Percentiles rank a stretch among this genome's conserved stretches.
These are phyloP conservation scores for Heliornis fulica DNA, from an alignment of 2,113 vertebrate genomes.

Conservation along the genomic window DNA sequence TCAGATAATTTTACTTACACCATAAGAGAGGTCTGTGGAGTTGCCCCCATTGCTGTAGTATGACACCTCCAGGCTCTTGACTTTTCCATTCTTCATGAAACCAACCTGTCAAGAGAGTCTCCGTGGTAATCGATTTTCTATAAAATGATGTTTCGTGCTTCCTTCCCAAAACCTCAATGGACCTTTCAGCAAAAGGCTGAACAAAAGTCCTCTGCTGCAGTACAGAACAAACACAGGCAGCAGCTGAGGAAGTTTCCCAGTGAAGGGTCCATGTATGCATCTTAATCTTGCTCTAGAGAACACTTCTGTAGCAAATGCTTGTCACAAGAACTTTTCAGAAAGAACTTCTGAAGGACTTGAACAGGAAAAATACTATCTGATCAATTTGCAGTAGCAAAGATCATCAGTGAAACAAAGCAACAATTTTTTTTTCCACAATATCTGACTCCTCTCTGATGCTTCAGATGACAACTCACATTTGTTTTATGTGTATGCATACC, in stretches of 20 bases:
- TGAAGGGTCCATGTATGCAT: not conserved
- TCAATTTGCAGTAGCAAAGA: not conserved
- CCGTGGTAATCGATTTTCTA: not conserved
- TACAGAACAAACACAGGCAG: not conserved
- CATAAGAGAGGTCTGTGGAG: conserved; percentile 84
- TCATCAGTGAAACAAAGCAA: not conserved
- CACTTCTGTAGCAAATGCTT: not conserved
- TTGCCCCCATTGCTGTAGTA: conserved; percentile 90
- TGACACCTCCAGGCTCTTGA: conserved; percentile 85
- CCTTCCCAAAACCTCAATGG: not conserved
- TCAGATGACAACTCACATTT: not conserved
- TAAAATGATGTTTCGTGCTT: not conserved
- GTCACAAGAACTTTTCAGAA: too few species aligned
- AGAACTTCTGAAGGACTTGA: not conserved
- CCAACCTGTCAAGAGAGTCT: conserved; percentile 81
- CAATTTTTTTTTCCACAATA: not conserved
- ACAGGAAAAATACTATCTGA: not conserved
- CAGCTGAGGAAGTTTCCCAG: not conserved
- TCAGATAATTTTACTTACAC: conserved; percentile 75
- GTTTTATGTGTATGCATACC: conserved; percentile 61
- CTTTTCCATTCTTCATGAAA: conserved; percentile 84
- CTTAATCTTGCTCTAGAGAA: not conserved
- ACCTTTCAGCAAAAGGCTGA: not conserved
- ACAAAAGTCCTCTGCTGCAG: not conserved
- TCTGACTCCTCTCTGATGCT: not conserved